A percentile compares a stretch with the other conserved stretches of the same genome.
Conservation (phyloP, 2,888 invertebrate genomes). For the Drosophila infuscata region DNA sequence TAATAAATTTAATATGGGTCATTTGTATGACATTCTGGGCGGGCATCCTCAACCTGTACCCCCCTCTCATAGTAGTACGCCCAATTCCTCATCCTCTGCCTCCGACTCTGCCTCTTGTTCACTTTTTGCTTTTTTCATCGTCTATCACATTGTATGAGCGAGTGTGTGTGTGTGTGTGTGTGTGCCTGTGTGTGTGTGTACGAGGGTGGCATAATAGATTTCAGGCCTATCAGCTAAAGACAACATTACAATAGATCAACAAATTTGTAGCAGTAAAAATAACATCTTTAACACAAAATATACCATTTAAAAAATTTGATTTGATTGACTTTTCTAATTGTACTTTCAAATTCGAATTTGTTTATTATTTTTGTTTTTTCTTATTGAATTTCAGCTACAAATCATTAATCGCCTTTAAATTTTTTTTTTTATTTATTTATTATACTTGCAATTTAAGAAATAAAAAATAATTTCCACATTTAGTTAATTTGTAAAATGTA, state of each 20-base stretch:
- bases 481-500: no score
- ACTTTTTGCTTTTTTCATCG: constrained; percentile 22
- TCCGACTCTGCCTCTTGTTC: constrained; percentile 9
- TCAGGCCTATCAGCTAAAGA: neutral
- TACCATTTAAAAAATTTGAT: no score
- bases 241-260: constrained; percentile 3
- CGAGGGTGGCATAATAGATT: constrained; percentile 38
- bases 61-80: neutral
- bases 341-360: no score
- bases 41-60: constrained; percentile 23
- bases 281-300: neutral
- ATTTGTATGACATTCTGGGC: constrained; percentile 77
- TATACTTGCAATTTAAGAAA: no score
- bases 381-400: no score
- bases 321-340: neutral
- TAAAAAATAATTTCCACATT: no score
- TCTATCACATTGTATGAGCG: constrained; percentile 19
- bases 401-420: no score
- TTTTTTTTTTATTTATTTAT: neutral
- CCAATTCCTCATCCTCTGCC: neutral
- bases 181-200: constrained; percentile 31
- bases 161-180: constrained; percentile 31
- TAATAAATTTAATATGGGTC: constrained; percentile 82
- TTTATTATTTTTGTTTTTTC: no score
- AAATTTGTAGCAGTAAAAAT: neutral